phyloP scores from a whole-genome alignment of 2,888 invertebrate genomes.

The Blastobasis lacticolella region DNA sequence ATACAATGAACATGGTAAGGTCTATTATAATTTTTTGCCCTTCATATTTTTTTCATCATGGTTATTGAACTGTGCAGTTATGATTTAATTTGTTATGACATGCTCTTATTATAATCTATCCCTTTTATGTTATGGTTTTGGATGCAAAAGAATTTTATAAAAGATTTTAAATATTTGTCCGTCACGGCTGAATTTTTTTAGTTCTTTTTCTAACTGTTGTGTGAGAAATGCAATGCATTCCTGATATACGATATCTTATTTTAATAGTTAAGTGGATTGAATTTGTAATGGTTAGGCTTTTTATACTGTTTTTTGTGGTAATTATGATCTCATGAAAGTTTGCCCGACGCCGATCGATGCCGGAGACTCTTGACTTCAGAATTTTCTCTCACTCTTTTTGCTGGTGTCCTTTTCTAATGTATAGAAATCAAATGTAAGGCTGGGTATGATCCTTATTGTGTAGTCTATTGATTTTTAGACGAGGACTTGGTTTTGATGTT shows the following conservation, averaged over 20 bases:
- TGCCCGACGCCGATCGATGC: slow-evolving; percentile 57
- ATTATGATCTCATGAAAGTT: slow-evolving; percentile 21
- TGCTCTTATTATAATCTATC: slow-evolving; percentile 46
- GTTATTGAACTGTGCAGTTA: slow-evolving; percentile 63
- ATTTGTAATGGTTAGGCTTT: slow-evolving; percentile 21
- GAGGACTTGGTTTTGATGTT: slow-evolving; percentile 30
- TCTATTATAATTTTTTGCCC: slow-evolving; percentile 49
- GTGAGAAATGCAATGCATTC: slow-evolving; percentile 10
- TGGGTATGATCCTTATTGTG: slow-evolving; percentile 56
- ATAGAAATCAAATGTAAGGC: slow-evolving; percentile 42
- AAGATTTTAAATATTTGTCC: slow-evolving; percentile 11
- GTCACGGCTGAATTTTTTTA: slow-evolving; percentile 1
- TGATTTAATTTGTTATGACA: slow-evolving; percentile 73
- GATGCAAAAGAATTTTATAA: slow-evolving; percentile 12
- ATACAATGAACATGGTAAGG: slow-evolving; percentile 70
- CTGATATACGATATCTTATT: slow-evolving; percentile 47
- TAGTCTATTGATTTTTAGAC: slow-evolving; percentile 65
- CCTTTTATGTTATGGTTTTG: slow-evolving; percentile 22
- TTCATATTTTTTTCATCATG: slow-evolving; percentile 39
- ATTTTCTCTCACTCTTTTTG: slow-evolving; percentile 49
- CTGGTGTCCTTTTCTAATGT: slow-evolving; percentile 50
- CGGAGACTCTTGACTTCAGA: slow-evolving; percentile 65
- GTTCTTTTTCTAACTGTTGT: slow-evolving; percentile 12
- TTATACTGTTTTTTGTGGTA: slow-evolving; percentile 19
- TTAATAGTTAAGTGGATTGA: slow-evolving; percentile 25